phyloP scores from a whole-genome alignment of 1,140 invertebrate species.

The Magallana angulata region DNA sequence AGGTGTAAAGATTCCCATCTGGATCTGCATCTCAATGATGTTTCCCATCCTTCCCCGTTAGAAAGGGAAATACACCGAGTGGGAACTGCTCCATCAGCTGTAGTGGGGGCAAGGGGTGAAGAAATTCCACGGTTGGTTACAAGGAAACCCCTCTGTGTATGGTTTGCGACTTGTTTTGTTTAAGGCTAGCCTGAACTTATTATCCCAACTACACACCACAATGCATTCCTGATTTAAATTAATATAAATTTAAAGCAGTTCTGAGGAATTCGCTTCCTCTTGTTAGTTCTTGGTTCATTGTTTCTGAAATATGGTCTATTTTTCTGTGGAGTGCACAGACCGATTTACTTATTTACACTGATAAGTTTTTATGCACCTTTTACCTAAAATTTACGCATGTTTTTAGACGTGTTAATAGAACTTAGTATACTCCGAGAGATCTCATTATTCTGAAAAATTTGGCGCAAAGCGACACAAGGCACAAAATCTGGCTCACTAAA shows the following conservation, averaged over 20 bases:
- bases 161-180: not conserved
- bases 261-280: constrained; percentile 13
- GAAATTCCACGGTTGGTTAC: not conserved
- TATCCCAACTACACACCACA: not conserved
- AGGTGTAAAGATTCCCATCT: constrained; percentile 31
- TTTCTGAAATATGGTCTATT: not conserved
- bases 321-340: not conserved
- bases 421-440: not conserved
- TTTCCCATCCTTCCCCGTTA: not conserved
- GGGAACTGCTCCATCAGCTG: not conserved
- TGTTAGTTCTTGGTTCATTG: not conserved
- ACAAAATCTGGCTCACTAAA: constrained; percentile 18
- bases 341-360: not conserved
- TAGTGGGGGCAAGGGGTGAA: too few species aligned
- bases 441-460: not conserved
- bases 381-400: not conserved
- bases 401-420: not conserved
- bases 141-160: not conserved
- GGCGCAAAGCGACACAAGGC: not conserved
- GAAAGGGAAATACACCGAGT: not conserved
- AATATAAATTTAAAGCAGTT: not conserved
- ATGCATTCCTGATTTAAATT: not conserved
- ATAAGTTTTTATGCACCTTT: not conserved
- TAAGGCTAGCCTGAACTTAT: too few species aligned
- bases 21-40: not conserved